Evolutionary conservation across 2,113 vertebrate genomes (phyloP).

Genomic region (Elgaria multicarinata): DNA sequence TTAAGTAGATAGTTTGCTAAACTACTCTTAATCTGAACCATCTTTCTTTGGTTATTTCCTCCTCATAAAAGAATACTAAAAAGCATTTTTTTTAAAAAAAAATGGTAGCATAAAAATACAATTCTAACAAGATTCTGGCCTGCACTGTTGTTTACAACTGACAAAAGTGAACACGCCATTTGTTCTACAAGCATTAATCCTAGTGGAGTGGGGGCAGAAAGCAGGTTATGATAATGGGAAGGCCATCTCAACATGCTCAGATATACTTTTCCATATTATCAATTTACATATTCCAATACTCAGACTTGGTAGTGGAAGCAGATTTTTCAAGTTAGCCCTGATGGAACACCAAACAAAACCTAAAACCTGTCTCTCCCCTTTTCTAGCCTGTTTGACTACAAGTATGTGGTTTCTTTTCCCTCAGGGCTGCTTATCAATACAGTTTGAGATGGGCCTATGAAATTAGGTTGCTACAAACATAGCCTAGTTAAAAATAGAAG

Average conservation of each 20-base stretch:
- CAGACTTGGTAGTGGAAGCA: background rate
- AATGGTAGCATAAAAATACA: background rate
- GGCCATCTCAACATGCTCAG: background rate
- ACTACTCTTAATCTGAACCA: background rate
- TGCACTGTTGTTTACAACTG: background rate
- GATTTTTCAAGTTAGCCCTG: background rate
- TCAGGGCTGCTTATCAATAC: background rate
- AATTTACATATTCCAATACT: background rate
- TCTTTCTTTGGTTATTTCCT: background rate
- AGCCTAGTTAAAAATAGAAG: background rate
- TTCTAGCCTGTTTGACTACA: background rate
- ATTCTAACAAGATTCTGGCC: background rate
- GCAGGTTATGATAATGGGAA: background rate
- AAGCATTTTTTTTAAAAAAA: background rate
- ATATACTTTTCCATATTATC: background rate
- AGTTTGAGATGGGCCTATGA: background rate
- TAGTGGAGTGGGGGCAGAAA: too few species aligned
- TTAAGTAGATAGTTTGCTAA: background rate
- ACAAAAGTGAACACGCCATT: slow-evolving; percentile 2
- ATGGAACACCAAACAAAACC: too few species aligned
- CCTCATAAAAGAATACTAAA: background rate
- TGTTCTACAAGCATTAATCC: background rate
- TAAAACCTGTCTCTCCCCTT: background rate
- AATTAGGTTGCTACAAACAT: too few species aligned
- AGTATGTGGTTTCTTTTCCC: too few species aligned